Evolutionary conservation across 2,113 vertebrate genomes (phyloP).

Genomic region (Anser brachyrhynchus): DNA sequence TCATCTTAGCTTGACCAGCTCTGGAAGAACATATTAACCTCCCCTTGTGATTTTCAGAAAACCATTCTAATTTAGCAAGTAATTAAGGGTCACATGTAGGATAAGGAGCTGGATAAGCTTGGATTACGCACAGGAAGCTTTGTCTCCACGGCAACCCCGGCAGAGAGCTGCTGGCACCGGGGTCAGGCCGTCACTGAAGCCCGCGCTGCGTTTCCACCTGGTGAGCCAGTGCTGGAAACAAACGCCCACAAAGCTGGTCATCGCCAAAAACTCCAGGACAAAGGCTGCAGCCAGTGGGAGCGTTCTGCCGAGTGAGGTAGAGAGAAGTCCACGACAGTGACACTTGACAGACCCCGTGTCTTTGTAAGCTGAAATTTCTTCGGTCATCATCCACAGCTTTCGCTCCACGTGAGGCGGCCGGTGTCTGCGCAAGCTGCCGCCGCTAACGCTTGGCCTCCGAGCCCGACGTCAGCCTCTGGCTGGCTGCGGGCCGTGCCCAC

Average conservation of each 20-base stretch:
- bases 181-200: not conserved
- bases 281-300: constrained; percentile 11
- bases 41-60: constrained; percentile 86
- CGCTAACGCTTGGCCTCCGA: not conserved
- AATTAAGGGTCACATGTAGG: constrained; percentile 90
- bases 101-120: constrained; percentile 87
- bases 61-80: constrained; percentile 89
- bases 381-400: constrained; percentile 32
- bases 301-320: constrained; percentile 8
- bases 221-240: not conserved
- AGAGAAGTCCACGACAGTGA: constrained; percentile 16
- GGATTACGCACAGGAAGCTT: constrained; percentile 88
- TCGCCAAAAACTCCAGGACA: not conserved
- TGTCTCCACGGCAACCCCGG: constrained; percentile 84
- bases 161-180: constrained; percentile 74
- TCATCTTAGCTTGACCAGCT: constrained; percentile 87
- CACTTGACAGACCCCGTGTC: not conserved
- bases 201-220: not conserved
- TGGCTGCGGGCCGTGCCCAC: no score
- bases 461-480: not conserved
- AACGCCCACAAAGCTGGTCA: constrained; percentile 37
- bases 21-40: constrained; percentile 87
- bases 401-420: not conserved
- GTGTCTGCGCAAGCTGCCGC: not conserved
- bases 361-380: constrained; percentile 2